These are phyloP conservation scores for Osedax frankpressi DNA, from an alignment of 2,888 invertebrate species.

Conservation along the genomic window DNA sequence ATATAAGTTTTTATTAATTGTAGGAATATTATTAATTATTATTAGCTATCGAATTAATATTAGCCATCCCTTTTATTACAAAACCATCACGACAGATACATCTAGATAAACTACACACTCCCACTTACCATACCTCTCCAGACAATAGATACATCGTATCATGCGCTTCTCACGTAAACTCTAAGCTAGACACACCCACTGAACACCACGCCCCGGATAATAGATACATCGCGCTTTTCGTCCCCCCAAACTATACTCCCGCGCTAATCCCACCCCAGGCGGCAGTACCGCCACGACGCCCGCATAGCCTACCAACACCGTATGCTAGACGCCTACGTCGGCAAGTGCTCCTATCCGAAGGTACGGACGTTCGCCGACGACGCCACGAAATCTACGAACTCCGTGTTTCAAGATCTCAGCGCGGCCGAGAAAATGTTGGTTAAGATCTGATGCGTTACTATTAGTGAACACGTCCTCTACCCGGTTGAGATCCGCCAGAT, in stretches of 20 bases:
- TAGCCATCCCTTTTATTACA: no score
- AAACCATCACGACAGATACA: no score
- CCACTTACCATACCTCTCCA: no score
- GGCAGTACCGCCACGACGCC: constrained; percentile 43
- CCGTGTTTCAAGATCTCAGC: constrained; percentile 43
- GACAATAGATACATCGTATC: no score
- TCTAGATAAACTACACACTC: no score
- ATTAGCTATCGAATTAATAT: not conserved
- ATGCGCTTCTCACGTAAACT: no score
- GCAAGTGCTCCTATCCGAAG: constrained; percentile 41
- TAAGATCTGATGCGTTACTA: not conserved
- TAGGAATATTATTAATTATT: not conserved
- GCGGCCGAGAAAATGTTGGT: constrained; percentile 45
- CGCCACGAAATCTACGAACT: constrained; percentile 42
- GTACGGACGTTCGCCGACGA: constrained; percentile 44
- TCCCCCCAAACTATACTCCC: no score
- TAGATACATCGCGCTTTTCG: no score
- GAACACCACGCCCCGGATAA: no score
- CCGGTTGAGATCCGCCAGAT: no score
- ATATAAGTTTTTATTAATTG: not conserved
- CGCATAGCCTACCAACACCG: constrained; percentile 41
- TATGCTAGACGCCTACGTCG: constrained; percentile 42
- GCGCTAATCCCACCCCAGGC: no score
- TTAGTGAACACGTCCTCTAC: not conserved
- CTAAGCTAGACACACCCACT: no score